Percentiles rank a stretch among this genome's conserved stretches.
phyloP scores from a whole-genome alignment of 35 echinoderm and acorn worm genomes.

The Ptychodera flava region DNA sequence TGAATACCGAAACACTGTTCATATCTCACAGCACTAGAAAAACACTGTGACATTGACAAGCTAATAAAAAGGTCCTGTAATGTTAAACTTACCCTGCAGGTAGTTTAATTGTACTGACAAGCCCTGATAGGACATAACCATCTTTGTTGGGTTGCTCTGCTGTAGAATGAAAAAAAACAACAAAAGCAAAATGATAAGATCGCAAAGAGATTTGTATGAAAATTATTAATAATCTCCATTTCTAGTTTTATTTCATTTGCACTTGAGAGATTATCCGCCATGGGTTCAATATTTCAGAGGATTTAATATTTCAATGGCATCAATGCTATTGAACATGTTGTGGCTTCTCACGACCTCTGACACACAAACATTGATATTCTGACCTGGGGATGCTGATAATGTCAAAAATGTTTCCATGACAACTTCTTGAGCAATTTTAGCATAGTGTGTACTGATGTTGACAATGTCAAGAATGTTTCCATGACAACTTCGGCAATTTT shows the following conservation, averaged over 20 bases:
- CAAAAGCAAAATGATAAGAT: background rate
- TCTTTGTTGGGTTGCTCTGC: slow-evolving; percentile 8
- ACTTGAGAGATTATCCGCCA: background rate
- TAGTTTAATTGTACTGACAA: slow-evolving; percentile 25
- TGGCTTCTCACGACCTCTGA: background rate
- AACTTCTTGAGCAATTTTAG: no score
- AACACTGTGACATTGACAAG: no score
- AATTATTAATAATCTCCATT: background rate
- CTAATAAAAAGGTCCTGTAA: no score
- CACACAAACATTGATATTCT: no score
- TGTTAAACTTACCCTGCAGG: slow-evolving; percentile 4
- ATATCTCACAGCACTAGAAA: no score
- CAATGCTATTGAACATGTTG: background rate
- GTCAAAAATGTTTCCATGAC: no score
- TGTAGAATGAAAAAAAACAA: background rate
- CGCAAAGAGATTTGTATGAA: background rate
- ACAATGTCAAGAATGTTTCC: no score
- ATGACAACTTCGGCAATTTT: no score
- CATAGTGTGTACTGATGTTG: no score
- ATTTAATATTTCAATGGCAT: background rate
- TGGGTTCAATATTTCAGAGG: background rate
- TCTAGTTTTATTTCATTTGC: background rate
- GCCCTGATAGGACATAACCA: slow-evolving; percentile 30
- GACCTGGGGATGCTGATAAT: no score
- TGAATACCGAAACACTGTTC: no score